Evolutionary conservation across 2,888 invertebrate species (phyloP).

Genomic region (Drosophila yooni): DNA sequence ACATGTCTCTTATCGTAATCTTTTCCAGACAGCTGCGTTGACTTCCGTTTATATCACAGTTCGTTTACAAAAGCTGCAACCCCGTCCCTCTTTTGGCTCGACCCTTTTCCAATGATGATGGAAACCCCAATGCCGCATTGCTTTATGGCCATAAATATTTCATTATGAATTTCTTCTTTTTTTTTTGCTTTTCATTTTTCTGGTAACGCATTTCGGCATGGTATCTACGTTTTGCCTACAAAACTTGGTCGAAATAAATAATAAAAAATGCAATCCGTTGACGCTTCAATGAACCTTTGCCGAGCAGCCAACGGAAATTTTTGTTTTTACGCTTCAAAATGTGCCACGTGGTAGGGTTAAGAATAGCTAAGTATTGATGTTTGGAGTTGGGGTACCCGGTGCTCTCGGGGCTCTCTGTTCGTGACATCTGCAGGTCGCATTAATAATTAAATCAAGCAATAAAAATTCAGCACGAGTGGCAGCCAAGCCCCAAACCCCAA

Average conservation of each 20-base stretch:
- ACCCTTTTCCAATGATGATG: slow-evolving; percentile 69
- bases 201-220: slow-evolving; percentile 66
- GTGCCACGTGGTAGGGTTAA: slow-evolving; percentile 74
- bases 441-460: slow-evolving; percentile 82
- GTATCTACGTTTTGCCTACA: slow-evolving; percentile 65
- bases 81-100: slow-evolving; percentile 15
- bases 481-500: slow-evolving; percentile 24
- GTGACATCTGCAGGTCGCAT: slow-evolving; percentile 81
- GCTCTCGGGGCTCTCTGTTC: slow-evolving; percentile 45
- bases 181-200: slow-evolving; percentile 10
- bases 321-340: slow-evolving; percentile 77
- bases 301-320: slow-evolving; percentile 41
- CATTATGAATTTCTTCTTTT: slow-evolving; percentile 72
- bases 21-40: slow-evolving; percentile 78
- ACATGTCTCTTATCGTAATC: slow-evolving; percentile 74
- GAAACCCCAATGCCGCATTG: slow-evolving; percentile 69
- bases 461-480: slow-evolving; percentile 80
- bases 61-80: slow-evolving; percentile 24
- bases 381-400: slow-evolving; percentile 9
- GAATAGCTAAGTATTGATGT: slow-evolving; percentile 48
- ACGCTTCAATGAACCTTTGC: slow-evolving; percentile 69
- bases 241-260: slow-evolving; percentile 71
- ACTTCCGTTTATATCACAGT: slow-evolving; percentile 66
- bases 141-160: slow-evolving; percentile 80
- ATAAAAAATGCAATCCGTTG: slow-evolving; percentile 80